phyloP scores from a whole-genome alignment of 2,888 invertebrate genomes.

The Deilephila elpenor region DNA sequence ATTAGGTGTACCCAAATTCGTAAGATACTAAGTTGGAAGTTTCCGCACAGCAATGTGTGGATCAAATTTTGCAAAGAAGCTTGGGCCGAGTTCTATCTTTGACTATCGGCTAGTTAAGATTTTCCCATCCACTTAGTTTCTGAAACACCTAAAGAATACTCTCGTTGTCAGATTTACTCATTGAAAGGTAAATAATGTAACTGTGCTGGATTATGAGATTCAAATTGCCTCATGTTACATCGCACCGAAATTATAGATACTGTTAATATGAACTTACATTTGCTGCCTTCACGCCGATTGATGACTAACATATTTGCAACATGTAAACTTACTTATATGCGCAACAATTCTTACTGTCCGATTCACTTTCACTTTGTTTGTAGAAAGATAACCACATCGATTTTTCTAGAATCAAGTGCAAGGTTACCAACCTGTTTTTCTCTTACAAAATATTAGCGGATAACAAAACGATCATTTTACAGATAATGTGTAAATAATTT shows the following conservation, averaged over 20 bases:
- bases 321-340: not conserved
- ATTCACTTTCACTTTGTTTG: conserved; percentile 38
- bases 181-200: too few relatives aligned
- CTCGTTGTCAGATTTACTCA: too few relatives aligned
- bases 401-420: conserved; percentile 34
- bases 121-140: too few relatives aligned
- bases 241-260: not conserved
- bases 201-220: too few relatives aligned
- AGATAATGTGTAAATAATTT: not conserved
- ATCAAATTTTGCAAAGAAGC: too few relatives aligned
- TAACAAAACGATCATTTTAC: not conserved
- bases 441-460: conserved; percentile 1
- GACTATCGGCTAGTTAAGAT: too few relatives aligned
- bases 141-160: too few relatives aligned
- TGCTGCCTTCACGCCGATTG: not conserved
- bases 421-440: conserved; percentile 25
- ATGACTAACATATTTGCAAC: not conserved
- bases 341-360: conserved; percentile 9
- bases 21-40: too few relatives aligned
- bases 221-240: too few relatives aligned
- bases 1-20: too few relatives aligned
- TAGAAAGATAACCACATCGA: conserved; percentile 29
- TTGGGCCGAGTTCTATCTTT: too few relatives aligned
- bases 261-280: not conserved
- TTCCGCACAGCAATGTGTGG: too few relatives aligned